These are phyloP conservation scores for Enteromius fasciolatus DNA, from an alignment of 2,797 vertebrate genomes.

Conservation along the genomic window DNA sequence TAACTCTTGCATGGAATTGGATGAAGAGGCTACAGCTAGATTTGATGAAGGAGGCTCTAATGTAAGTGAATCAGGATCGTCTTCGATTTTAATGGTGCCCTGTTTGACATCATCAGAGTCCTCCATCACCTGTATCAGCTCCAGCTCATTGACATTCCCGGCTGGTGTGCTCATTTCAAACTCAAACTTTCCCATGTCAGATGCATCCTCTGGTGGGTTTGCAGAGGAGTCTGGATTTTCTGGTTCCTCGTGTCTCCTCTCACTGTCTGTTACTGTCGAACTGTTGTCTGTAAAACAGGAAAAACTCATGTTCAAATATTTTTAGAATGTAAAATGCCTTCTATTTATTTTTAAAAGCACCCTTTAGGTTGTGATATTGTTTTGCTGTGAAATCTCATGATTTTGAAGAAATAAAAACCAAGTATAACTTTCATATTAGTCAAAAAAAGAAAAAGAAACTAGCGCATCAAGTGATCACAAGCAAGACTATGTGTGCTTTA, in stretches of 20 bases:
- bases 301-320: not conserved
- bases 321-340: not conserved
- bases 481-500: no score
- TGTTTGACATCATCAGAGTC: conserved; percentile 61
- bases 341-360: not conserved
- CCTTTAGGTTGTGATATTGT: not conserved
- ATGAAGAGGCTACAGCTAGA: conserved; percentile 2
- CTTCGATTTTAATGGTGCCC: conserved; percentile 62
- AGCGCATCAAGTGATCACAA: no score
- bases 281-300: conserved; percentile 55
- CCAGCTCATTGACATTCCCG: conserved; percentile 63
- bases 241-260: conserved; percentile 44
- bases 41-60: conserved; percentile 40
- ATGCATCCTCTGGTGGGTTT: conserved; percentile 43
- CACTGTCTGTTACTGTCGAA: conserved; percentile 46
- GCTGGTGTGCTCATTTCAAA: conserved; percentile 64
- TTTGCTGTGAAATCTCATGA: not conserved
- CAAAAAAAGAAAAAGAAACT: no score
- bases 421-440: conserved; percentile 1
- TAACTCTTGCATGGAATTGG: conserved; percentile 17
- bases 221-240: not conserved
- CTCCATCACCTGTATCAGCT: conserved; percentile 66
- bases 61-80: conserved; percentile 55
- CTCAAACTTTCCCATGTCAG: conserved; percentile 60
- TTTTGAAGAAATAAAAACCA: not conserved